Evolutionary conservation across 2,797 vertebrate species (phyloP).

Genomic region (Prionace glauca): DNA sequence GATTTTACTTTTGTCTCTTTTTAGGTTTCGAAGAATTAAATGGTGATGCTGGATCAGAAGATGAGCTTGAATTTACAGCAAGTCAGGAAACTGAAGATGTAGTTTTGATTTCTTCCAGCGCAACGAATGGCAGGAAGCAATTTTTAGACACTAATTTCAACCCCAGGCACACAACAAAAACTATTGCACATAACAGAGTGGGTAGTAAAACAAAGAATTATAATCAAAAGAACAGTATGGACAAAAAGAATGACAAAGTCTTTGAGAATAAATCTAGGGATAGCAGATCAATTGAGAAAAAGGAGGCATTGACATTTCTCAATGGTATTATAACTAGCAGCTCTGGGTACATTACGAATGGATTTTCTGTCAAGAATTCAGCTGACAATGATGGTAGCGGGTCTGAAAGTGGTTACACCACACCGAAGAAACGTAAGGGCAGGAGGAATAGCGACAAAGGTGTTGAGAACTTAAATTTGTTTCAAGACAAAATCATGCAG

Average conservation of each 20-base stretch:
- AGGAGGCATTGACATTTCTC: conserved; percentile 68
- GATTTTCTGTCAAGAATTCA: conserved; percentile 71
- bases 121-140: conserved; percentile 76
- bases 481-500: conserved; percentile 76
- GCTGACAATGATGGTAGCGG: conserved; percentile 87
- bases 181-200: conserved; percentile 64
- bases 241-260: conserved; percentile 80
- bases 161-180: conserved; percentile 66
- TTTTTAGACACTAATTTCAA: conserved; percentile 60
- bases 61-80: conserved; percentile 67
- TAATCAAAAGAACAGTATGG: conserved; percentile 76
- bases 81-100: conserved; percentile 62
- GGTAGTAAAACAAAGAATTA: conserved; percentile 70
- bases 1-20: conserved; percentile 49
- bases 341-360: conserved; percentile 81
- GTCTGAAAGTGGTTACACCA: conserved; percentile 89
- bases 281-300: conserved; percentile 60
- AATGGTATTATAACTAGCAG: conserved; percentile 76
- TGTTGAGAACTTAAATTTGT: conserved; percentile 71
- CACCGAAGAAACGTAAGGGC: conserved; percentile 84
- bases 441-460: conserved; percentile 79
- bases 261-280: conserved; percentile 64
- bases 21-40: conserved; percentile 81
- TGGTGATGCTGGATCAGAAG: conserved; percentile 56
- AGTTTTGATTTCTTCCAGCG: conserved; percentile 59